Conservation (phyloP, 2,888 invertebrate species). For the Melipona beecheii region DNA sequence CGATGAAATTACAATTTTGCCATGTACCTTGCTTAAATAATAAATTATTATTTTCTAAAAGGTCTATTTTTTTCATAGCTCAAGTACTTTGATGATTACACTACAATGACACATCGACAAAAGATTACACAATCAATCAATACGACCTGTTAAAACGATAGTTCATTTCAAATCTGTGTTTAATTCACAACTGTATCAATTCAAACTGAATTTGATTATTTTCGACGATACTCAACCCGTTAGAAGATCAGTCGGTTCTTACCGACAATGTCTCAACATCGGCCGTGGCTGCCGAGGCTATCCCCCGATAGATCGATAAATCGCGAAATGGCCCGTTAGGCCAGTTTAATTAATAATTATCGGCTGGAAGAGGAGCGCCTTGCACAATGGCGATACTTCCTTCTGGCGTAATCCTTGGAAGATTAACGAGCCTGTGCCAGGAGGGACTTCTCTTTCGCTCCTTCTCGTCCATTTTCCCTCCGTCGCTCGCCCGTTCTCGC, state of each 20-base stretch:
- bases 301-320: conserved; percentile 66
- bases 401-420: conserved; percentile 79
- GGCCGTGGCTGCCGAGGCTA: neutral
- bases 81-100: too few species aligned
- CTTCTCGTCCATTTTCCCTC: conserved; percentile 42
- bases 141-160: too few species aligned
- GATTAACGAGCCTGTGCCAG: conserved; percentile 79
- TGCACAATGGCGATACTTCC: conserved; percentile 77
- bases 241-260: neutral
- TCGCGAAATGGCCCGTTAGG: conserved; percentile 63
- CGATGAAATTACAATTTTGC: too few species aligned
- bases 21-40: too few species aligned
- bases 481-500: conserved; percentile 45
- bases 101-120: too few species aligned
- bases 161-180: too few species aligned
- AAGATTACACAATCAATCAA: too few species aligned
- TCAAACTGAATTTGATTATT: neutral
- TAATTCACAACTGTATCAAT: neutral
- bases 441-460: conserved; percentile 64
- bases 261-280: neutral
- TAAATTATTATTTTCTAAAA: too few species aligned
- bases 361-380: conserved; percentile 68
- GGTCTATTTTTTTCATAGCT: too few species aligned
- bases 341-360: conserved; percentile 80
- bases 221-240: neutral